Percentiles rank a stretch among this genome's conserved stretches.
Evolutionary conservation across 1,140 invertebrate genomes (phyloP).

Genomic region (Cepaea nemoralis): DNA sequence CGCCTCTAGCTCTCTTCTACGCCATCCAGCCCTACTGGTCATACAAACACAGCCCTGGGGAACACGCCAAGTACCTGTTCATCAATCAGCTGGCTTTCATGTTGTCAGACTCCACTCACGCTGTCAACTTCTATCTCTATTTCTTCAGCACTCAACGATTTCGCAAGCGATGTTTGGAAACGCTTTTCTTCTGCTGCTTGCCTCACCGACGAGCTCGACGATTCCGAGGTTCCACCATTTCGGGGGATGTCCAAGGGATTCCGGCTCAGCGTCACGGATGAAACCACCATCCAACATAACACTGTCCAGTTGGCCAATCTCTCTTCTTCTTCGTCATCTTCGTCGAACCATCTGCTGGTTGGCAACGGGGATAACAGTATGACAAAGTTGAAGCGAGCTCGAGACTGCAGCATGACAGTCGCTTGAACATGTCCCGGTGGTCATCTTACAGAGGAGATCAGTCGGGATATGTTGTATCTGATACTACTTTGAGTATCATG

Average conservation of each 20-base stretch:
- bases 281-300: background rate
- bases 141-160: constrained; percentile 61
- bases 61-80: constrained; percentile 40
- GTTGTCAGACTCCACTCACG: constrained; percentile 58
- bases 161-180: constrained; percentile 53
- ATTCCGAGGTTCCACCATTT: constrained; percentile 7
- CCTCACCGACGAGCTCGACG: constrained; percentile 22
- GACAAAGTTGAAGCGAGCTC: background rate
- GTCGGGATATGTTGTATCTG: too few relatives aligned
- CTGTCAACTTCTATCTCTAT: constrained; percentile 63
- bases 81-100: constrained; percentile 53
- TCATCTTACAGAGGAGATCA: too few relatives aligned
- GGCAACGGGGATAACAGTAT: background rate
- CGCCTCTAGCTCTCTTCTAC: constrained; percentile 60
- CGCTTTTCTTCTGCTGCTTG: constrained; percentile 45
- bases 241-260: constrained; percentile 27
- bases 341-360: background rate
- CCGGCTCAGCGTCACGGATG: constrained; percentile 28
- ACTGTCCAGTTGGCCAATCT: constrained; percentile 21
- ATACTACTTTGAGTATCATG: too few relatives aligned
- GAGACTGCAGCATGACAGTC: background rate
- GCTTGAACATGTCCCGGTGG: too few relatives aligned
- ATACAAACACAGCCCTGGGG: background rate
- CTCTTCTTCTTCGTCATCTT: background rate
- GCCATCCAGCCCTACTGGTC: constrained; percentile 45